Evolutionary conservation across 2,888 invertebrate genomes (phyloP).

Genomic region (Mamestra brassicae): DNA sequence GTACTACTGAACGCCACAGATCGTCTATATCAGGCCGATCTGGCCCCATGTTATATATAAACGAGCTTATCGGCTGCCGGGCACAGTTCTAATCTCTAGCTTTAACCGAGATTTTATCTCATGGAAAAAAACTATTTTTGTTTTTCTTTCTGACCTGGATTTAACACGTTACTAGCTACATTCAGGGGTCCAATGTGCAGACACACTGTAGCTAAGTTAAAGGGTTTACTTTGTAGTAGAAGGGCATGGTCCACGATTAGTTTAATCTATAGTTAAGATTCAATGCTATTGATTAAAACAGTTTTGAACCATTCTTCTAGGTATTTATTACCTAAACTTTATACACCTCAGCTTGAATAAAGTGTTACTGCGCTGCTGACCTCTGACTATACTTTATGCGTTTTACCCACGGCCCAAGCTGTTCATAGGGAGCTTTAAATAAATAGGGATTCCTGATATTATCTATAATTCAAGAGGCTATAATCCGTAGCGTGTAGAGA

Average conservation of each 20-base stretch:
- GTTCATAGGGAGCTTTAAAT: neutral
- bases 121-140: neutral
- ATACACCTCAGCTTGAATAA: neutral
- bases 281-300: neutral
- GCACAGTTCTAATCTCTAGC: constrained; percentile 8
- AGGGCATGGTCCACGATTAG: neutral
- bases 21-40: neutral
- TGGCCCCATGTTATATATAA: neutral
- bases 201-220: neutral
- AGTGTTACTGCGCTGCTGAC: neutral
- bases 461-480: constrained; percentile 23
- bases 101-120: constrained; percentile 1
- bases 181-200: neutral
- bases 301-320: neutral
- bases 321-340: neutral
- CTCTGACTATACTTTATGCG: neutral
- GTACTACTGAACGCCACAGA: neutral
- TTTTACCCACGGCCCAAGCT: neutral
- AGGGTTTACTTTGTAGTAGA: neutral
- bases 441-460: constrained; percentile 1
- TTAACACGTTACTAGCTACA: neutral
- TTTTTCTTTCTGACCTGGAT: constrained; percentile 6
- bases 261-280: neutral
- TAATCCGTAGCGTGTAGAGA: constrained; percentile 22
- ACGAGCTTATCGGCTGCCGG: constrained; percentile 13